phyloP scores from a whole-genome alignment of 2,797 vertebrate genomes.

The Columba guinea region DNA sequence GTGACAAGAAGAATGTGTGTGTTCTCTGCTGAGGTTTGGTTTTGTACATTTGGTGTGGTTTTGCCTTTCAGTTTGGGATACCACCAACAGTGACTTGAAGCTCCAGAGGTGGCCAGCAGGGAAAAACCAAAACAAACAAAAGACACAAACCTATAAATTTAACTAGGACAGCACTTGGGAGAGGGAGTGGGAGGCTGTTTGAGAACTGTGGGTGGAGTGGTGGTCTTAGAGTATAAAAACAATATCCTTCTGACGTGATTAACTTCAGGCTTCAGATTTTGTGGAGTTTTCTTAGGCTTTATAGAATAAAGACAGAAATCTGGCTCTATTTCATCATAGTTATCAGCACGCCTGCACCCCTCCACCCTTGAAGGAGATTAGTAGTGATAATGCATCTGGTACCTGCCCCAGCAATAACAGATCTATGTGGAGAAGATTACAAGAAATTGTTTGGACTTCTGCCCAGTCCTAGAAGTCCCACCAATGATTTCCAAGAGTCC shows the following conservation, averaged over 20 bases:
- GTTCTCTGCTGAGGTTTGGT: background rate
- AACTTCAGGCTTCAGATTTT: background rate
- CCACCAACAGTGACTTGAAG: background rate
- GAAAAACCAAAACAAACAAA: too few relatives aligned
- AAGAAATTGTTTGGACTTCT: conserved; percentile 51
- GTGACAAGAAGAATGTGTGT: background rate
- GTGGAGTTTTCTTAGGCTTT: background rate
- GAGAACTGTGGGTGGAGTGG: background rate
- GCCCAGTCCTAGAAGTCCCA: conserved; percentile 59
- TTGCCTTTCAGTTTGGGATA: background rate
- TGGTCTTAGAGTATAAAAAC: background rate
- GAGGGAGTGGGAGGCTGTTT: background rate
- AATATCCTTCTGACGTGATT: background rate
- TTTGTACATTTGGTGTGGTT: background rate
- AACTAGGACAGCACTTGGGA: background rate
- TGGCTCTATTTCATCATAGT: conserved; percentile 43
- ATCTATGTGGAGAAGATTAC: conserved; percentile 37
- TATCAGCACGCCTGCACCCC: conserved; percentile 39
- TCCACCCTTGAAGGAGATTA: conserved; percentile 52
- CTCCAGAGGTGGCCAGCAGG: background rate
- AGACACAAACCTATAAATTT: background rate
- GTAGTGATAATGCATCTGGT: conserved; percentile 60
- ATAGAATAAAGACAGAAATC: conserved; percentile 34
- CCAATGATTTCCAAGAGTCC: conserved; percentile 50
- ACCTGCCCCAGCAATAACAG: conserved; percentile 59